Conservation (phyloP, 2,113 vertebrate genomes). For the Lampris megalopsis region DNA sequence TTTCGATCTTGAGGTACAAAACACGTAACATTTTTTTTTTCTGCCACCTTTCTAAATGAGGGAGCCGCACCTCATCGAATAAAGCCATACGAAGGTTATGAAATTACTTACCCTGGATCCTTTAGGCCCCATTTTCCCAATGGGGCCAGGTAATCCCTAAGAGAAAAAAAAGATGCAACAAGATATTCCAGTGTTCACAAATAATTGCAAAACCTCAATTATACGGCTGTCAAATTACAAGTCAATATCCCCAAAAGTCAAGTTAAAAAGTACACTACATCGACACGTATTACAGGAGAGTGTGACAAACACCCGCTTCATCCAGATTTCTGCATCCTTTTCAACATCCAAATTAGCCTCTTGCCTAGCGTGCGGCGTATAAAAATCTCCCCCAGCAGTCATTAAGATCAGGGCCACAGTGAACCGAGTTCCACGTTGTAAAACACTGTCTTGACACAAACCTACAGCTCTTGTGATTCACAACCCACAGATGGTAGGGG, state of each 20-base stretch:
- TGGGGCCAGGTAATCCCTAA: constrained; percentile 93
- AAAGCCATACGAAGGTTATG: not conserved
- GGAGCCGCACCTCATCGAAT: constrained; percentile 3
- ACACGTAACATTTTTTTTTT: not conserved
- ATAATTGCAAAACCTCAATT: not conserved
- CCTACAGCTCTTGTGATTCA: constrained; percentile 36
- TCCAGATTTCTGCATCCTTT: constrained; percentile 2
- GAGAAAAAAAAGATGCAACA: constrained; percentile 73
- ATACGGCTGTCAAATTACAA: not conserved
- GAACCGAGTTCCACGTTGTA: constrained; percentile 16
- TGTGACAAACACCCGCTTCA: not conserved
- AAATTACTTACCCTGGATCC: constrained; percentile 89
- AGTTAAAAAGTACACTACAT: no score
- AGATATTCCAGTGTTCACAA: constrained; percentile 35
- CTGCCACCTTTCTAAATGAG: not conserved
- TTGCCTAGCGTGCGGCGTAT: constrained; percentile 8
- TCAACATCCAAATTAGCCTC: not conserved
- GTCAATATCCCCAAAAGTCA: no score
- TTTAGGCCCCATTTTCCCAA: constrained; percentile 92
- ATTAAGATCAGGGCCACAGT: constrained; percentile 35
- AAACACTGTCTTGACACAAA: constrained; percentile 26
- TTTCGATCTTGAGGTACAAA: not conserved
- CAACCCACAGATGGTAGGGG: constrained; percentile 64
- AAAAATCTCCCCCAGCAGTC: constrained; percentile 21
- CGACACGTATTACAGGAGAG: not conserved